Percentiles rank a stretch among this genome's conserved stretches.
Evolutionary conservation across 2,888 invertebrate genomes (phyloP).

Genomic region (Leucophenga maculata): DNA sequence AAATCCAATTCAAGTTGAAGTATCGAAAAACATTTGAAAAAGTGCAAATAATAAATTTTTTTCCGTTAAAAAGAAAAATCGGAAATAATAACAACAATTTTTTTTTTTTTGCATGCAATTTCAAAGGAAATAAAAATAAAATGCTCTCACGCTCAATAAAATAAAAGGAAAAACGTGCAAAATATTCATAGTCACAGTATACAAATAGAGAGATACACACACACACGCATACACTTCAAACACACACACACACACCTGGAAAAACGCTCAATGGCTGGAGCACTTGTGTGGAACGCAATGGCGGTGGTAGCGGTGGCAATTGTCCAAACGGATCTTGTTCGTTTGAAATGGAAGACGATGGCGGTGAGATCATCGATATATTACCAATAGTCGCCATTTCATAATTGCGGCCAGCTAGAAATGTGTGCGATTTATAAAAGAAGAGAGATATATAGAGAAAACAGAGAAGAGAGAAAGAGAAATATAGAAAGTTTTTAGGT

Average conservation of each 20-base stretch:
- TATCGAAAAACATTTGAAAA: slow-evolving; percentile 15
- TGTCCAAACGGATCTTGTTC: slow-evolving; percentile 73
- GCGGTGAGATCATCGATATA: slow-evolving; percentile 73
- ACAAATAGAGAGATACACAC: background rate
- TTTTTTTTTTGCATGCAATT: background rate
- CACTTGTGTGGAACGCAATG: slow-evolving; percentile 73
- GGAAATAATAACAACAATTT: slow-evolving; percentile 26
- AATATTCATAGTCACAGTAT: background rate
- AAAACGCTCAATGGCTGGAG: slow-evolving; percentile 73
- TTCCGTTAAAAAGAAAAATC: slow-evolving; percentile 22
- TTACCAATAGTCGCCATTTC: slow-evolving; percentile 73
- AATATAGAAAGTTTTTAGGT: background rate
- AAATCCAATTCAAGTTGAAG: slow-evolving; percentile 18
- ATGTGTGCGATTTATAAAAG: slow-evolving; percentile 26
- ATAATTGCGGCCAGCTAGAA: slow-evolving; percentile 71
- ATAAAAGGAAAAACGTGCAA: background rate
- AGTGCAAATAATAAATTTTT: slow-evolving; percentile 20
- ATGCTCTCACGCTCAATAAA: slow-evolving; percentile 6
- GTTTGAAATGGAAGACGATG: slow-evolving; percentile 73
- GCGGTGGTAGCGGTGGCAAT: slow-evolving; percentile 73
- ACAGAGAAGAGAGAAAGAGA: slow-evolving; percentile 16
- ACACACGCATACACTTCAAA: background rate
- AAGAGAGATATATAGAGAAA: background rate
- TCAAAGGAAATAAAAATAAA: slow-evolving; percentile 18
- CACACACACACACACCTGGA: slow-evolving; percentile 67